Evolutionary conservation across 2,888 invertebrate genomes (phyloP).

Genomic region (Leptinotarsa rubiginosa): DNA sequence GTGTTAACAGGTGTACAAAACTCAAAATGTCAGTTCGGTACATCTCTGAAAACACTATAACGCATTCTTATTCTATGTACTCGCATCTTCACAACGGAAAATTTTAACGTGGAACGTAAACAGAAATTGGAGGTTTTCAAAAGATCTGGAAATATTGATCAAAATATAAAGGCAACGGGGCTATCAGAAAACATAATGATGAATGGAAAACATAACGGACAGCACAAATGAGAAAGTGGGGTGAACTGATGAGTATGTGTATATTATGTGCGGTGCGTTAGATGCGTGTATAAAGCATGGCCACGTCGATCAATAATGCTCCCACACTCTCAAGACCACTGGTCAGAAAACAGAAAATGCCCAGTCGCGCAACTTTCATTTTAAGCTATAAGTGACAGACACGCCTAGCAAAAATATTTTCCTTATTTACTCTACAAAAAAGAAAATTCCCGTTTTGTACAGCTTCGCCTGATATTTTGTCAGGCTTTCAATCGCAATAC

Average conservation of each 20-base stretch:
- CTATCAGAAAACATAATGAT: constrained; percentile 65
- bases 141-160: constrained; percentile 64
- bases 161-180: constrained; percentile 64
- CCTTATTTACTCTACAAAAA: constrained; percentile 32
- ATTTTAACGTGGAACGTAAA: constrained; percentile 53
- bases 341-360: constrained; percentile 62
- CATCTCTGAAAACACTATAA: too few relatives aligned
- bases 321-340: constrained; percentile 66
- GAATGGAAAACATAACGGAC: constrained; percentile 65
- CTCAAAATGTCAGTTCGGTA: too few relatives aligned
- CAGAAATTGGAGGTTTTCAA: constrained; percentile 55
- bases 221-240: constrained; percentile 63
- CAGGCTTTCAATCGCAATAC: constrained; percentile 7
- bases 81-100: constrained; percentile 31
- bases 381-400: constrained; percentile 65
- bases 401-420: constrained; percentile 62
- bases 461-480: constrained; percentile 4
- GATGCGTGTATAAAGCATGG: constrained; percentile 61
- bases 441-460: constrained; percentile 19
- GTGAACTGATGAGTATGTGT: constrained; percentile 55
- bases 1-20: too few relatives aligned
- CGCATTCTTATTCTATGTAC: too few relatives aligned
- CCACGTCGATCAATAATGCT: constrained; percentile 65
- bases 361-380: constrained; percentile 65
- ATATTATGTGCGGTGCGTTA: constrained; percentile 58